Percentiles rank a stretch among this genome's conserved stretches.
phyloP scores from a whole-genome alignment of 2,113 vertebrate genomes.

The Lates calcarifer region DNA sequence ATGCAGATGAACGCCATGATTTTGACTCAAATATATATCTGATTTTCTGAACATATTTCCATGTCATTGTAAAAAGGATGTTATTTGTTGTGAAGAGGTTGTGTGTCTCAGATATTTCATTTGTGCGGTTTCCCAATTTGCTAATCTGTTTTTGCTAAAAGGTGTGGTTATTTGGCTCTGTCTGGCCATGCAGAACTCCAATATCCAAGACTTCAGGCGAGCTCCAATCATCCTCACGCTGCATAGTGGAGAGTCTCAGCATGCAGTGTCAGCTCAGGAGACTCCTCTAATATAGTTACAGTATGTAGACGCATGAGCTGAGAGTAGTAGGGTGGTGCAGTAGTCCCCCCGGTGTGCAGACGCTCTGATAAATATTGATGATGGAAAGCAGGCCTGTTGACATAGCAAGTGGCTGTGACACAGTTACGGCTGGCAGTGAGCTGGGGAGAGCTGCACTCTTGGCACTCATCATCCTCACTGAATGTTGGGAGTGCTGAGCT shows the following conservation, averaged over 20 bases:
- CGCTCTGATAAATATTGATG: conserved; percentile 76
- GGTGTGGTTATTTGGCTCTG: not conserved
- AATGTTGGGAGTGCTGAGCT: conserved; percentile 63
- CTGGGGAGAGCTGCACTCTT: conserved; percentile 43
- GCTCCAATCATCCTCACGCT: not conserved
- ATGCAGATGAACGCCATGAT: not conserved
- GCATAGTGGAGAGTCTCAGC: not conserved
- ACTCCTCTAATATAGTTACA: conserved; percentile 52
- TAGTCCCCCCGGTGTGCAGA: conserved; percentile 33
- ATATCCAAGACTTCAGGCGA: not conserved
- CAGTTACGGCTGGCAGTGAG: conserved; percentile 57
- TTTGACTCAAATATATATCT: no score
- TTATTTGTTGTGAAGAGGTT: no score
- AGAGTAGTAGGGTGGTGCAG: conserved; percentile 36
- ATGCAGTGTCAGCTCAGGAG: conserved; percentile 25
- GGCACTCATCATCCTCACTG: conserved; percentile 56
- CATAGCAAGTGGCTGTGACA: conserved; percentile 65
- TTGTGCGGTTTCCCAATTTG: no score
- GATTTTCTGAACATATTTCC: no score
- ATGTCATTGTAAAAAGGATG: no score
- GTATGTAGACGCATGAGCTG: conserved; percentile 28
- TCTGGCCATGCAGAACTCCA: no score
- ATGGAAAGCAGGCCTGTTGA: conserved; percentile 63
- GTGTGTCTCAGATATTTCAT: not conserved
- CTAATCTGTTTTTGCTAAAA: not conserved